phyloP scores from a whole-genome alignment of 23 tunicate genomes.

The Botrylloides violaceus region DNA sequence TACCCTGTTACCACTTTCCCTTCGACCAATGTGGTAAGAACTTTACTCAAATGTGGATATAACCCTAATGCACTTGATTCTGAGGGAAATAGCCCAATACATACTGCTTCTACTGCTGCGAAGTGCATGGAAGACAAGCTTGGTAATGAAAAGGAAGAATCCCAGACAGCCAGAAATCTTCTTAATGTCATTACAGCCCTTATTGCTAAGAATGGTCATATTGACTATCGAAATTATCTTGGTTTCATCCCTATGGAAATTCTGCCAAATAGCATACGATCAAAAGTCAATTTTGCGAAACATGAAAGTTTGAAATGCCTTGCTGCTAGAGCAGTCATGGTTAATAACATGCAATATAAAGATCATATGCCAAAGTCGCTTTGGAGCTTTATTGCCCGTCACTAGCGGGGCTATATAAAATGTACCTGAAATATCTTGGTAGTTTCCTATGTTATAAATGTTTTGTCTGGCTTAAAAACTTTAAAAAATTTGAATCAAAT shows the following conservation, averaged over 20 bases:
- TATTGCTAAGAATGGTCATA: constrained; percentile 35
- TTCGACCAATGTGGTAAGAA: constrained; percentile 30
- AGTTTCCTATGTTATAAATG: not conserved
- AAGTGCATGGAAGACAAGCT: constrained; percentile 6
- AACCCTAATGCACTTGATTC: constrained; percentile 53
- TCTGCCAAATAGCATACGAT: constrained; percentile 4
- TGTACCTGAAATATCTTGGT: not conserved
- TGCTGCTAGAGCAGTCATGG: constrained; percentile 42
- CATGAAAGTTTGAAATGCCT: constrained; percentile 61
- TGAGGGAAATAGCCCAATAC: constrained; percentile 61
- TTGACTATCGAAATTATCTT: constrained; percentile 31
- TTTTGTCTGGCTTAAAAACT: not conserved
- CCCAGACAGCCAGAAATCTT: constrained; percentile 1
- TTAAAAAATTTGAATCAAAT: not conserved
- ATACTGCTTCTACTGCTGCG: constrained; percentile 35
- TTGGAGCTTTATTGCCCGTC: constrained; percentile 12
- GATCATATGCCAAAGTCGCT: constrained; percentile 16
- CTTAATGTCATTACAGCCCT: constrained; percentile 31
- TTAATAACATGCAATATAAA: not conserved
- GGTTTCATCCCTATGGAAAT: constrained; percentile 32
- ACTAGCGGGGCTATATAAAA: not conserved
- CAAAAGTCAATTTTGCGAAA: constrained; percentile 21
- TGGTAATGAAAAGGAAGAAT: constrained; percentile 9
- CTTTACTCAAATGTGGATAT: constrained; percentile 50
- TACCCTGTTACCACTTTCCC: constrained; percentile 79